A percentile compares a stretch with the other conserved stretches of the same genome.
Evolutionary conservation across 2,888 invertebrate genomes (phyloP).

Genomic region (Hydrotaea diabolus): DNA sequence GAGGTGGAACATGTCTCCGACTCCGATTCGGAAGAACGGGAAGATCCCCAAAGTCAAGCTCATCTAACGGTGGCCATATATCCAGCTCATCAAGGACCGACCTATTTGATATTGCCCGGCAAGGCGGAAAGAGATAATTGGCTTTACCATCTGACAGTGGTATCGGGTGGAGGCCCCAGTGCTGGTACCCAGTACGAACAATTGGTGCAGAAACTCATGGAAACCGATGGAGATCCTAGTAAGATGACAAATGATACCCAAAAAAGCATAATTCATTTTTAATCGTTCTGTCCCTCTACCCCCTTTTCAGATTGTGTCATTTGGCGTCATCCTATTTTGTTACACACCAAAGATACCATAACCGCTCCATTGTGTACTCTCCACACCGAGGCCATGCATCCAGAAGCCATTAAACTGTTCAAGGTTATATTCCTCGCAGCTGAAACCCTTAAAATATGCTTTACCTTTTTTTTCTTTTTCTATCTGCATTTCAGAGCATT

Average conservation of each 20-base stretch:
- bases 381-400: constrained; percentile 92
- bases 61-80: constrained; percentile 95
- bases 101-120: constrained; percentile 94
- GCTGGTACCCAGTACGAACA: constrained; percentile 98
- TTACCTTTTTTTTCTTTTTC: background rate
- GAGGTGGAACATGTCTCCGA: constrained; percentile 97
- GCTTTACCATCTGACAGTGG: constrained; percentile 93
- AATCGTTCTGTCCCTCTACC: constrained; percentile 75
- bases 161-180: constrained; percentile 94
- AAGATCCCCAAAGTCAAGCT: constrained; percentile 86
- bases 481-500: constrained; percentile 87
- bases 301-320: constrained; percentile 87
- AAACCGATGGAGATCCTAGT: constrained; percentile 96
- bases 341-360: constrained; percentile 95
- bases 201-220: constrained; percentile 96
- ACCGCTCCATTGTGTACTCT: constrained; percentile 94
- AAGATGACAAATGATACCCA: constrained; percentile 76
- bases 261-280: background rate
- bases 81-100: constrained; percentile 96
- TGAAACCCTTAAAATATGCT: background rate
- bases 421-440: constrained; percentile 84
- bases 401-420: constrained; percentile 95
- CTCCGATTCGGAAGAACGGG: constrained; percentile 93
- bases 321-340: constrained; percentile 95
- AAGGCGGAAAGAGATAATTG: constrained; percentile 97